Conservation (phyloP, 23 tunicate species). For the Aplidium turbinatum region DNA sequence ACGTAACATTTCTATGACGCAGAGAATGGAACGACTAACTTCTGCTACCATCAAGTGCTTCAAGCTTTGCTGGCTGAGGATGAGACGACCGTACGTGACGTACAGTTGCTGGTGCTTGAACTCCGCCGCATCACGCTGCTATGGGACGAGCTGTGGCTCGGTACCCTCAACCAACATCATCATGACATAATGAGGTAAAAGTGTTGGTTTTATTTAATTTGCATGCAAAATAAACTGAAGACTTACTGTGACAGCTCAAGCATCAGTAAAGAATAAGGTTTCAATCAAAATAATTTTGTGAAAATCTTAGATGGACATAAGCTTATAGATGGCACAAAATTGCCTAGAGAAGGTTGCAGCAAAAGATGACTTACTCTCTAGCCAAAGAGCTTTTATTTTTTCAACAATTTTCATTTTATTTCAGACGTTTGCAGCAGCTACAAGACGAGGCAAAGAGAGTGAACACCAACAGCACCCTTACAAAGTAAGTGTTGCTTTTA, state of each 20-base stretch:
- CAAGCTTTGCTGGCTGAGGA: slow-evolving; percentile 59
- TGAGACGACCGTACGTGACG: slow-evolving; percentile 68
- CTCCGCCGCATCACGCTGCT: slow-evolving; percentile 83
- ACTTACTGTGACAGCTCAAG: too few species aligned
- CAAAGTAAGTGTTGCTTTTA: slow-evolving; percentile 83
- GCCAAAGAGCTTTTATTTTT: too few species aligned
- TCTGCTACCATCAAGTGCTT: slow-evolving; percentile 79
- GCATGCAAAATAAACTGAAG: too few species aligned
- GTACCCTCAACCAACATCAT: slow-evolving; percentile 89
- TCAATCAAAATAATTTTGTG: too few species aligned
- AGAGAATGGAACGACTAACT: slow-evolving; percentile 50
- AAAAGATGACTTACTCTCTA: too few species aligned
- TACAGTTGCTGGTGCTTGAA: slow-evolving; percentile 79
- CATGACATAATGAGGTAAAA: slow-evolving; percentile 89
- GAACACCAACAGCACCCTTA: slow-evolving; percentile 69
- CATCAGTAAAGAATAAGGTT: too few species aligned
- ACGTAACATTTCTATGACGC: not conserved
- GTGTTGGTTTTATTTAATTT: too few species aligned
- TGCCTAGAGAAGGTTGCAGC: too few species aligned
- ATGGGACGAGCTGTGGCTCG: slow-evolving; percentile 99
- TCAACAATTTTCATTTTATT: not conserved
- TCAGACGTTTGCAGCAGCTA: slow-evolving; percentile 79
- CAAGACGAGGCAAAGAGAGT: slow-evolving; percentile 97
- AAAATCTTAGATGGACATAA: too few species aligned
- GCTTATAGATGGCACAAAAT: too few species aligned